phyloP scores from a whole-genome alignment of 2,888 invertebrate genomes.

The Patella pellucida region DNA sequence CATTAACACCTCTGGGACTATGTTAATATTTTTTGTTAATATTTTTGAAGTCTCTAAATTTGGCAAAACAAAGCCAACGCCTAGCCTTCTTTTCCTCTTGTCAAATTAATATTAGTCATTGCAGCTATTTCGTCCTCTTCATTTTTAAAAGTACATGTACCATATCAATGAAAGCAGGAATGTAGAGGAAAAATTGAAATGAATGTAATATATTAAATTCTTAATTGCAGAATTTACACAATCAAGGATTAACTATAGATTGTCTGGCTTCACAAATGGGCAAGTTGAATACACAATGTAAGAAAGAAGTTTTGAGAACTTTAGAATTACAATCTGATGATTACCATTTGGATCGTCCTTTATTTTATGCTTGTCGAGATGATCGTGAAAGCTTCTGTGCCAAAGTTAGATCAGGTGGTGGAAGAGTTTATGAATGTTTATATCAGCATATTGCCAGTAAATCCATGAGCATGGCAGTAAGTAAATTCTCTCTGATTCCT shows the following conservation, averaged over 20 bases:
- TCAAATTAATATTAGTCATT: too few relatives aligned
- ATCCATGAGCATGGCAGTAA: slow-evolving; percentile 74
- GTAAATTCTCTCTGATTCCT: neutral
- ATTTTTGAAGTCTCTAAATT: too few relatives aligned
- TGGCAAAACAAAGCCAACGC: too few relatives aligned
- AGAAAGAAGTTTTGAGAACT: slow-evolving; percentile 83
- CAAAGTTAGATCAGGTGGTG: slow-evolving; percentile 82
- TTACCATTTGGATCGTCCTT: slow-evolving; percentile 87
- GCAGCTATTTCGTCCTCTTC: too few relatives aligned
- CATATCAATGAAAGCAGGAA: too few relatives aligned
- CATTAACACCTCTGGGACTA: too few relatives aligned
- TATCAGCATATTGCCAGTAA: slow-evolving; percentile 84
- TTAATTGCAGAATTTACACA: slow-evolving; percentile 65
- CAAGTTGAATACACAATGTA: slow-evolving; percentile 78
- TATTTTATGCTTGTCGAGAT: slow-evolving; percentile 89
- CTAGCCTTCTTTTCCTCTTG: too few relatives aligned
- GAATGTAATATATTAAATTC: too few relatives aligned
- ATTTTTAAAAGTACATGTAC: too few relatives aligned
- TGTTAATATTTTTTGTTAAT: too few relatives aligned
- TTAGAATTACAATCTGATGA: slow-evolving; percentile 92
- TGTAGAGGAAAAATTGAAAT: too few relatives aligned
- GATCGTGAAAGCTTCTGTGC: slow-evolving; percentile 84
- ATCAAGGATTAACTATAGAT: slow-evolving; percentile 86
- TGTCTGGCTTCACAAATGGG: slow-evolving; percentile 82
- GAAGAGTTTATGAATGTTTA: slow-evolving; percentile 90